Base-by-base conservation (phyloP, 1,140 invertebrate species). In the Melanaphis sacchari region DNA sequence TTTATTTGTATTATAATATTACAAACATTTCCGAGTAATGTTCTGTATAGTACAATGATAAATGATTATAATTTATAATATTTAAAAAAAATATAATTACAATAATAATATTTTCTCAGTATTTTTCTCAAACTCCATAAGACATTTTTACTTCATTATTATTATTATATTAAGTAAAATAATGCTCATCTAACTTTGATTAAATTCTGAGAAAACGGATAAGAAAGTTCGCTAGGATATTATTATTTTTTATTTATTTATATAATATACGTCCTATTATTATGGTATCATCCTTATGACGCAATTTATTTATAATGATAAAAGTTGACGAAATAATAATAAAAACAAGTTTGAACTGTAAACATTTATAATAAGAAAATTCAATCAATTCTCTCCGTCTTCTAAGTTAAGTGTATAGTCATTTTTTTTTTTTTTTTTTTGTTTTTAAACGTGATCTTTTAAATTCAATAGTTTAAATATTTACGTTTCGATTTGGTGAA, bases 391-490 rank as follows among this genome's bases (percentile, higher is more conserved):
- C 31, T n/a, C 31, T n/a, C n/a, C 59, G 31, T n/a, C 15, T 76
- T 76, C 1, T 2, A 18, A 18, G 5, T 76, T n/a, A 76, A 76
- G 15, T 18, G 31, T n/a, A 36, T 4, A 15, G 59, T 66, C 18
- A n/a, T 76, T 76, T 76, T 66, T 76, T 76, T 59, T 2, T 59
- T 11, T 66, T 18, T n/a, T n/a, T n/a, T 66, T 31, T 66, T 66
- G 31, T 66, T n/a, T 54, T 54, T 54, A 26, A 54, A 4, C n/a
- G 0, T 8, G n/a, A 76, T 76, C 59, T 76, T 76, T 76, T 76
- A 76, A 76, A 76, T 76, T 36, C 59, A 76, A 76, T 76, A 76
- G 31, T 76, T 76, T 76, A n/a, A 76, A 76, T 76, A 76, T 76
- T 76, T 76, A 76, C 59, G 59, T 36, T n/a, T 18, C 5, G 15